Percentiles rank a stretch among this genome's conserved stretches.
These are phyloP conservation scores for Lycocerus yunnanus DNA, from an alignment of 2,888 invertebrate genomes.

Conservation along the genomic window DNA sequence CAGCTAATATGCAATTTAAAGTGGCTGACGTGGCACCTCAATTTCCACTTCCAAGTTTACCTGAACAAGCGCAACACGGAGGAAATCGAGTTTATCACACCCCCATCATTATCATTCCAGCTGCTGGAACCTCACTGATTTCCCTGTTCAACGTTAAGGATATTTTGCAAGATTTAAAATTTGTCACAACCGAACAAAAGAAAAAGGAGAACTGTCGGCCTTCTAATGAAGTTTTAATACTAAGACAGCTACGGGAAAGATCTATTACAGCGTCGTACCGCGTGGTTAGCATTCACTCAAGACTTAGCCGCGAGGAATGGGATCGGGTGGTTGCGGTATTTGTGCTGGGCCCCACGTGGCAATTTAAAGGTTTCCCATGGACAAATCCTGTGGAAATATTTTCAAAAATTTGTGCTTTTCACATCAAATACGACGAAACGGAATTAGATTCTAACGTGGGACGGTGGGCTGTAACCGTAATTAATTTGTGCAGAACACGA, in stretches of 20 bases:
- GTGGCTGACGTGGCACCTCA: slow-evolving; percentile 48
- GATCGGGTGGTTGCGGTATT: slow-evolving; percentile 98
- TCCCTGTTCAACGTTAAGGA: slow-evolving; percentile 98
- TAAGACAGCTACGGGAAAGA: slow-evolving; percentile 79
- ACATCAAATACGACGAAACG: slow-evolving; percentile 95
- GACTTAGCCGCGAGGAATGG: slow-evolving; percentile 93
- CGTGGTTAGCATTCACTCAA: slow-evolving; percentile 93
- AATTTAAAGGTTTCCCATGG: slow-evolving; percentile 99
- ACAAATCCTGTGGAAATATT: slow-evolving; percentile 98
- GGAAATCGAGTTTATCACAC: slow-evolving; percentile 62
- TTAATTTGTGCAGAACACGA: slow-evolving; percentile 89
- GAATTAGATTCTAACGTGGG: slow-evolving; percentile 92
- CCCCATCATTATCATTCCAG: slow-evolving; percentile 98
- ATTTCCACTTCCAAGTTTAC: slow-evolving; percentile 52
- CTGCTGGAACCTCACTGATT: slow-evolving; percentile 92
- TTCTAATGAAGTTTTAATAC: slow-evolving; percentile 93
- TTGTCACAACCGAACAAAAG: slow-evolving; percentile 88
- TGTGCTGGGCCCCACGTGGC: slow-evolving; percentile 99
- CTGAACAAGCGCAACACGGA: slow-evolving; percentile 41
- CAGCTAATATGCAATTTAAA: slow-evolving; percentile 62
- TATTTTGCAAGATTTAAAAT: slow-evolving; percentile 90
- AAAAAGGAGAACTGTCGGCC: slow-evolving; percentile 79
- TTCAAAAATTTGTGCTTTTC: slow-evolving; percentile 91
- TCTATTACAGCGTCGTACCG: slow-evolving; percentile 85
- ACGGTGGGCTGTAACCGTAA: slow-evolving; percentile 95